Evolutionary conservation across 2,113 vertebrate genomes (phyloP), one percentile per base, ranked within the genome.

Genomic region (Triplophysa rosa): DNA sequence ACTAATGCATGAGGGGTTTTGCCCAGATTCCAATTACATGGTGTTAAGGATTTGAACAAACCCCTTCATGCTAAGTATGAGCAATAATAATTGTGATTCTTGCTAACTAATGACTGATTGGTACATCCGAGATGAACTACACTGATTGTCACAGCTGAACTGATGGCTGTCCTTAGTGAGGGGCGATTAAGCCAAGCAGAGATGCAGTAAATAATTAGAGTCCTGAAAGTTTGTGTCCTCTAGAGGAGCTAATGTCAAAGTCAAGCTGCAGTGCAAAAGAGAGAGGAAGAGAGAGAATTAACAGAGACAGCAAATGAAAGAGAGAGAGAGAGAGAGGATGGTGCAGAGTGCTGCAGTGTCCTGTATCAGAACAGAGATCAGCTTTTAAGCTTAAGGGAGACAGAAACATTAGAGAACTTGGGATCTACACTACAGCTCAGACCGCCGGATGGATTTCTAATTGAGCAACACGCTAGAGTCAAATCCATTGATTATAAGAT

Each of bases 331-430:
- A 72, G 78, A 61, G 29, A n/a, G 67, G 24, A 33, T 72, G 64
- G 59, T 72, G 78, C 78, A 80, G 77, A 80, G 66, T 83, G 78
- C 82, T 80, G 82, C 82, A 83, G 82, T 83, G 78, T 74, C 82
- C 72, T 80, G 72, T 65, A 68, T 76, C 67, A 77, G 26, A 75
- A 76, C 47, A 54, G 58, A 68, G 58, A 83, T 80, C 77, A 65
- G 49, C 29, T 33, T 33, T 77, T 66, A 82, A 21, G 67, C 80
- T 64, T 77, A 24, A 65, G 58, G 75, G 5, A 75, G 29, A 61
- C n/a, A 76, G 16, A 69, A 49, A 77, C 29, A 68, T 45, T 67
- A 17, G 24, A 24, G 23, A 17, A 67, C 19, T 37, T 8, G 14
- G 49, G 14, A 74, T 7, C 37, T 54, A 56, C 59, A 68, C 56